phyloP scores from a whole-genome alignment of 2,113 vertebrate genomes.

The Tachysurus fulvidraco region DNA sequence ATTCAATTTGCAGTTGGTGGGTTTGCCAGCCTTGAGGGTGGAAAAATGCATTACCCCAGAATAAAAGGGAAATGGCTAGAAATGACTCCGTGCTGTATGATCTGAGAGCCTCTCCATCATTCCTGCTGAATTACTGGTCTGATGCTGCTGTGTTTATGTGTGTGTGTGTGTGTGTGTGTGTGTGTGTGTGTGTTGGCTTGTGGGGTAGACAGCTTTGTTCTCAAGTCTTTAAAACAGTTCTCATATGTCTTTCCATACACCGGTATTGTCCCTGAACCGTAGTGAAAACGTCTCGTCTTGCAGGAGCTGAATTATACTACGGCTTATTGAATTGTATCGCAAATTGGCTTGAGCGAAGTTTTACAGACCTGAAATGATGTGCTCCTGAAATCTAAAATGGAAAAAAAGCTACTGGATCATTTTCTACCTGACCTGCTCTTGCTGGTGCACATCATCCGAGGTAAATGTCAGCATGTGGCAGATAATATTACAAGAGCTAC shows the following conservation, averaged over 20 bases:
- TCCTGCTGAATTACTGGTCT: constrained; percentile 35
- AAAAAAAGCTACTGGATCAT: constrained; percentile 22
- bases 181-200: constrained; percentile 13
- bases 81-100: constrained; percentile 59
- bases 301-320: background rate
- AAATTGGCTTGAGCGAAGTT: constrained; percentile 9
- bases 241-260: background rate
- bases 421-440: constrained; percentile 42
- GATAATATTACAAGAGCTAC: constrained; percentile 22
- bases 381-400: constrained; percentile 5
- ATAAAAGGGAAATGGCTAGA: constrained; percentile 53
- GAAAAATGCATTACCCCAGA: constrained; percentile 52
- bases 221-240: background rate
- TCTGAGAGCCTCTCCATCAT: constrained; percentile 54
- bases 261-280: background rate
- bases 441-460: constrained; percentile 30
- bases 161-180: constrained; percentile 16
- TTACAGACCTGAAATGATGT: constrained; percentile 30
- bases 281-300: background rate
- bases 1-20: constrained; percentile 51
- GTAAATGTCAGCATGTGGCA: constrained; percentile 42
- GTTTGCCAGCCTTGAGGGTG: constrained; percentile 51
- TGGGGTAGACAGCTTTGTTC: background rate
- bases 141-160: constrained; percentile 35
- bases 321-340: constrained; percentile 12